phyloP scores from a whole-genome alignment of 2,113 vertebrate genomes.

The Cichladusa arquata region DNA sequence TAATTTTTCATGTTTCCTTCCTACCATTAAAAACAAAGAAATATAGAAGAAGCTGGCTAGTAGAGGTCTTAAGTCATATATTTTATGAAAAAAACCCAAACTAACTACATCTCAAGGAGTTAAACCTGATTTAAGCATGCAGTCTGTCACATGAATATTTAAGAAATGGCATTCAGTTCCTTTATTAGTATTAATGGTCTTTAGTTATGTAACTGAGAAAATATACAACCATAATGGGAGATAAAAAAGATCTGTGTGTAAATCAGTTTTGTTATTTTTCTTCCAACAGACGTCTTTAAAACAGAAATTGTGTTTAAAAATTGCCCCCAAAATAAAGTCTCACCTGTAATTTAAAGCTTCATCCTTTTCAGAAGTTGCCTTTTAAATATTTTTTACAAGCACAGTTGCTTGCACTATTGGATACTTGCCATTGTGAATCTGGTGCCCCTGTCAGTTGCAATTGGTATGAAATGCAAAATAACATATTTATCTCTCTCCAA shows the following conservation, averaged over 20 bases:
- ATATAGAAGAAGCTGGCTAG: background rate
- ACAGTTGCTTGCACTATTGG: background rate
- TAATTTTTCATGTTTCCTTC: background rate
- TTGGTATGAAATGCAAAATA: background rate
- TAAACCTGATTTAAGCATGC: background rate
- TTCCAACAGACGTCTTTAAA: slow-evolving; percentile 42
- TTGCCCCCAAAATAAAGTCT: background rate
- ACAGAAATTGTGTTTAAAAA: slow-evolving; percentile 32
- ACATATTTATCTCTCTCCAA: background rate
- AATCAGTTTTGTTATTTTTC: slow-evolving; percentile 37
- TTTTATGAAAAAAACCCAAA: background rate
- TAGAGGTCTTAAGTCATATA: background rate
- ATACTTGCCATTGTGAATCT: background rate
- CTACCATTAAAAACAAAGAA: background rate
- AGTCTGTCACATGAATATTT: background rate
- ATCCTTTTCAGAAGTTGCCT: background rate
- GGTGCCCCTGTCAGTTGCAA: background rate
- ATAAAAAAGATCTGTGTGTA: background rate
- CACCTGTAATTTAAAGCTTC: background rate
- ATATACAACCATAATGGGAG: background rate
- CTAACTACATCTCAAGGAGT: background rate
- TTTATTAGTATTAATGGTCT: background rate
- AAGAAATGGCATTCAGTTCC: background rate
- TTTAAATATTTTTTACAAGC: background rate
- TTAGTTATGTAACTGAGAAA: background rate